These are phyloP conservation scores for Montifringilla adamsi DNA, from an alignment of 2,113 vertebrate genomes.

Conservation along the genomic window DNA sequence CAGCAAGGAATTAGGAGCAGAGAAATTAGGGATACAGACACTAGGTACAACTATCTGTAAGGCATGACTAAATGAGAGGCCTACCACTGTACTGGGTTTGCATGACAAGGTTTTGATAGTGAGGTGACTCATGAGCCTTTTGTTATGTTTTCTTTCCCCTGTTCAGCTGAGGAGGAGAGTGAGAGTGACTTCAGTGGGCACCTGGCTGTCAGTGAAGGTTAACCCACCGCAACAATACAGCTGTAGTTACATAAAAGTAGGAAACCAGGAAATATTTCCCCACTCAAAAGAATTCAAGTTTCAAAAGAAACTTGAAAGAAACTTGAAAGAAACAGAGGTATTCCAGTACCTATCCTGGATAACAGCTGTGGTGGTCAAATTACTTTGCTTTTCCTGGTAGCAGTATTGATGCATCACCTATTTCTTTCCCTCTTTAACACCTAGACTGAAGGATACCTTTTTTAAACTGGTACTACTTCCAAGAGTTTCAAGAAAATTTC, in stretches of 20 bases:
- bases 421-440: neutral
- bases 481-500: neutral
- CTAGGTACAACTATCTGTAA: neutral
- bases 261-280: neutral
- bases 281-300: neutral
- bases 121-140: neutral
- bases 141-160: neutral
- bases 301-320: neutral
- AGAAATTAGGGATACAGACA: neutral
- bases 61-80: neutral
- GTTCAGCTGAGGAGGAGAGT: neutral
- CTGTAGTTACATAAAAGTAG: neutral
- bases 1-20: neutral
- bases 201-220: neutral
- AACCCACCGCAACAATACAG: neutral
- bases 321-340: neutral
- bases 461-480: neutral
- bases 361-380: neutral
- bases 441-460: neutral
- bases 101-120: neutral
- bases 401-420: neutral
- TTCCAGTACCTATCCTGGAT: neutral
- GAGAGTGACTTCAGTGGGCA: neutral
- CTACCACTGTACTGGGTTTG: fast-evolving
- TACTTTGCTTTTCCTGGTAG: neutral